Evolutionary conservation across 2,797 vertebrate species (phyloP).

Genomic region (Notamacropus eugenii): DNA sequence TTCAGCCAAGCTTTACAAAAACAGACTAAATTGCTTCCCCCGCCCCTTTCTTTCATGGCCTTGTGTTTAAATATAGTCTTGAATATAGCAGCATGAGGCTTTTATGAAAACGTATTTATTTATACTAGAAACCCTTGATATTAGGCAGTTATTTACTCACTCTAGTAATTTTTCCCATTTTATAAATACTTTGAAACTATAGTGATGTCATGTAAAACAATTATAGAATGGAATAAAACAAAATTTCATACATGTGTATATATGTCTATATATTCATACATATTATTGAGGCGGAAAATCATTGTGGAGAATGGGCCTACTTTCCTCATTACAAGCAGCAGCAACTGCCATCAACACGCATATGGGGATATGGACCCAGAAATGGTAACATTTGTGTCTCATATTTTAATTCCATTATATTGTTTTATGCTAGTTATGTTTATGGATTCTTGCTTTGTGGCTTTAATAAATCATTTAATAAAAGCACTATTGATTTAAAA

Average conservation of each 20-base stretch:
- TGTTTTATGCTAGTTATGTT: background rate
- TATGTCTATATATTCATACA: too few species aligned
- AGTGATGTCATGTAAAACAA: background rate
- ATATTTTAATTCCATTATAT: background rate
- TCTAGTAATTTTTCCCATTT: background rate
- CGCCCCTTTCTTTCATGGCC: too few species aligned
- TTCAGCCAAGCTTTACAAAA: background rate
- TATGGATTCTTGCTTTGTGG: background rate
- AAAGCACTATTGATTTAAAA: background rate
- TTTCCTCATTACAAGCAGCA: too few species aligned
- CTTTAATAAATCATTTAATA: background rate
- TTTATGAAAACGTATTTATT: background rate
- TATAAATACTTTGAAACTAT: background rate
- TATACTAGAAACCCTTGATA: too few species aligned
- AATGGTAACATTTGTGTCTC: background rate
- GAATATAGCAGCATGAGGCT: background rate
- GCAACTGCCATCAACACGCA: too few species aligned
- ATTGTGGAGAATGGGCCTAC: too few species aligned
- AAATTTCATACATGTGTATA: fast-evolving
- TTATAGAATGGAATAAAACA: background rate
- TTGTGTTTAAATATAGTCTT: background rate
- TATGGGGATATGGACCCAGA: too few species aligned
- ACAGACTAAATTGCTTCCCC: fast-evolving
- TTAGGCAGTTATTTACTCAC: background rate
- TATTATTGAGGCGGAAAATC: too few species aligned